Conservation (phyloP, 2,113 vertebrate species). For the Physeter macrocephalus region DNA sequence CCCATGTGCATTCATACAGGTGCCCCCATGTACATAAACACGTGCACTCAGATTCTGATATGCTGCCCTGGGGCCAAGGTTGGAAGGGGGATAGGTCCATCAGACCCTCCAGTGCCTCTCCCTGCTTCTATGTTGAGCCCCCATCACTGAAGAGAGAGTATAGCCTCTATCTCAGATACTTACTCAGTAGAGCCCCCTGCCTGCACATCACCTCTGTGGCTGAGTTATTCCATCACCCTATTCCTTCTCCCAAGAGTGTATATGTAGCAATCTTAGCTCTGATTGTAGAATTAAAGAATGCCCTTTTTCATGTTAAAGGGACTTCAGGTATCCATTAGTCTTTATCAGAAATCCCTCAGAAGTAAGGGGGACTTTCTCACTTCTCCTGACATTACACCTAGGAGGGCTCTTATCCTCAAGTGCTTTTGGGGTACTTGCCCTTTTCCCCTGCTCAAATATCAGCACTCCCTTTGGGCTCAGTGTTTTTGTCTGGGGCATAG, state of each 20-base stretch:
- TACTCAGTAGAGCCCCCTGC: not conserved
- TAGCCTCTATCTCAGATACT: not conserved
- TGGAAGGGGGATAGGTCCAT: not conserved
- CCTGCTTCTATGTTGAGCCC: not conserved
- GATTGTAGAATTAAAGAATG: not conserved
- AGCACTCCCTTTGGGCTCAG: slow-evolving; percentile 32
- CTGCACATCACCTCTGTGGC: not conserved
- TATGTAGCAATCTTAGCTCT: not conserved
- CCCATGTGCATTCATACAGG: not conserved
- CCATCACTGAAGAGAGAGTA: not conserved
- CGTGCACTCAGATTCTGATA: not conserved
- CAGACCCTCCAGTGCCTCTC: not conserved
- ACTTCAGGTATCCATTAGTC: not conserved
- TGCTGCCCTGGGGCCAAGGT: not conserved
- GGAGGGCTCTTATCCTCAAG: not conserved
- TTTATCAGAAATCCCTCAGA: not conserved
- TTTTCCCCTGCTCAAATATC: not conserved
- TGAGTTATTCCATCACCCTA: not conserved
- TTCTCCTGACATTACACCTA: not conserved
- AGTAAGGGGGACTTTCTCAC: not conserved
- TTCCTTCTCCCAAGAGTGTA: not conserved
- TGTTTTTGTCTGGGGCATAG: slow-evolving; percentile 52
- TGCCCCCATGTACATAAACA: not conserved
- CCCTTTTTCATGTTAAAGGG: not conserved
- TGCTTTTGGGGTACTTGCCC: not conserved